These are phyloP conservation scores for Calliphora vicina DNA, from an alignment of 1,140 invertebrate species.

Conservation along the genomic window DNA sequence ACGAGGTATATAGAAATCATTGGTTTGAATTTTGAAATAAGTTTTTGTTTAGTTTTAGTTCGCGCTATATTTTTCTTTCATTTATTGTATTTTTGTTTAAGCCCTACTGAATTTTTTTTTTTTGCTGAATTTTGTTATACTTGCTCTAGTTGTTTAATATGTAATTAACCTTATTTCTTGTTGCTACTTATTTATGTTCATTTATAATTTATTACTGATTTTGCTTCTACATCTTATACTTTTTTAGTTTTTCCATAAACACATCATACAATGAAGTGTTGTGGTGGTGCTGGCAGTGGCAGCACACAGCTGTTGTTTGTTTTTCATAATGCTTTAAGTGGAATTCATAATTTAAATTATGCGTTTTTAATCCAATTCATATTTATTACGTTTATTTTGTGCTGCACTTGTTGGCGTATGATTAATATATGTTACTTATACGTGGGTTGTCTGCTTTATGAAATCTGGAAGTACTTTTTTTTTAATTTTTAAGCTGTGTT, in stretches of 20 bases:
- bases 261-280: background rate
- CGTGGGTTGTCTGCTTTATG: too few relatives aligned
- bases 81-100: background rate
- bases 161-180: background rate
- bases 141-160: slow-evolving; percentile 3
- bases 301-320: background rate
- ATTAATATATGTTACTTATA: too few relatives aligned
- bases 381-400: background rate
- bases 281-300: too few relatives aligned
- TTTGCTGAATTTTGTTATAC: background rate
- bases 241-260: background rate
- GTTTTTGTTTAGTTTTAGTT: background rate
- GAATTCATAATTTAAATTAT: background rate
- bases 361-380: background rate
- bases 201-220: background rate
- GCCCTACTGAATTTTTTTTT: background rate
- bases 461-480: too few relatives aligned
- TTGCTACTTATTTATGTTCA: background rate
- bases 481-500: too few relatives aligned
- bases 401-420: too few relatives aligned
- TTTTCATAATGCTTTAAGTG: background rate
- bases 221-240: background rate
- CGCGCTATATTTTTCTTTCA: background rate
- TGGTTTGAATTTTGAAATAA: background rate
- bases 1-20: too few relatives aligned